phyloP scores from a whole-genome alignment of 2,113 vertebrate genomes.

The Gymnocephalus cernua region DNA sequence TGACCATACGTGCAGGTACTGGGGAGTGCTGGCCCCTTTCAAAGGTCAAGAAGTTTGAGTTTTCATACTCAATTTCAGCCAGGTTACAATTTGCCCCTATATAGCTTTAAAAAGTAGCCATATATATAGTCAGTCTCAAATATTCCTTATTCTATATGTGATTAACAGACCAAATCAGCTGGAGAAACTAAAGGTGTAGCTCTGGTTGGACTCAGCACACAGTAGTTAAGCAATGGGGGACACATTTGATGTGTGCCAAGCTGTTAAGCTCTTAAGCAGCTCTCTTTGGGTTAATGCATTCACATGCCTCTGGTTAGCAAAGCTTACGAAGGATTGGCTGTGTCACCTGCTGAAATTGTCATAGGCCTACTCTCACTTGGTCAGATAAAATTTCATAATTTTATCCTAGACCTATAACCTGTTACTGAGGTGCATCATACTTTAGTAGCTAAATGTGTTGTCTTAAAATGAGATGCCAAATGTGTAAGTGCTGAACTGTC shows the following conservation, averaged over 20 bases:
- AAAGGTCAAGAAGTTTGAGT: too few relatives aligned
- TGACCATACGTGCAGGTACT: too few relatives aligned
- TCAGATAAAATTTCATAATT: neutral
- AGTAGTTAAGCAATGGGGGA: neutral
- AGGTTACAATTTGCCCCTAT: too few relatives aligned
- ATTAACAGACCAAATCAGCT: neutral
- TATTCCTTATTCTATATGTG: neutral
- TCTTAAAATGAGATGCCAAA: too few relatives aligned
- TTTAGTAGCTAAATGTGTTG: neutral
- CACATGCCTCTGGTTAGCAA: slow-evolving; percentile 29
- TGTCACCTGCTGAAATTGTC: slow-evolving; percentile 1
- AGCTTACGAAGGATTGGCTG: neutral
- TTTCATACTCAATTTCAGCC: too few relatives aligned
- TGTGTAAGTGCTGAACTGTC: too few relatives aligned
- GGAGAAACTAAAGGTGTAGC: neutral
- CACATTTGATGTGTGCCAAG: slow-evolving; percentile 30
- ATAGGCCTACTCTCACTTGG: neutral
- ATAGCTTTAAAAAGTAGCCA: too few relatives aligned
- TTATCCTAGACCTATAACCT: neutral
- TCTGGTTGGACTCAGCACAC: neutral
- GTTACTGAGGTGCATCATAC: neutral
- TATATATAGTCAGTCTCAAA: neutral
- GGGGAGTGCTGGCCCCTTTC: too few relatives aligned
- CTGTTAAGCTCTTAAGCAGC: slow-evolving; percentile 64
- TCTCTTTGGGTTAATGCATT: slow-evolving; percentile 21